A percentile compares a stretch with the other conserved stretches of the same genome.
phyloP scores from a whole-genome alignment of 2,888 invertebrate species.

The Flabesymbios commensalis region DNA sequence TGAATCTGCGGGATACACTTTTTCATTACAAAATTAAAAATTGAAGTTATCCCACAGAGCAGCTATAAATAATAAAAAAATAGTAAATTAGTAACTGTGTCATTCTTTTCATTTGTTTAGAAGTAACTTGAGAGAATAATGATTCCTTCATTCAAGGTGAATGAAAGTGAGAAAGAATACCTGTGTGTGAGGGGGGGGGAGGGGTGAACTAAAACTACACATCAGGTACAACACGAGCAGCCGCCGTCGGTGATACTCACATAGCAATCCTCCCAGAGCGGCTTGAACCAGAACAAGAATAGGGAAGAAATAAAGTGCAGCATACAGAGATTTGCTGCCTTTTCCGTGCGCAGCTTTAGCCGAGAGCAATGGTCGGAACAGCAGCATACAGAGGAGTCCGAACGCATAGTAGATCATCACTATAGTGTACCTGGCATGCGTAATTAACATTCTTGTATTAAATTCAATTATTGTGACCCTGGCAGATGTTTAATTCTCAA shows the following conservation, averaged over 20 bases:
- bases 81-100: not conserved
- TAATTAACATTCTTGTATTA: too few relatives aligned
- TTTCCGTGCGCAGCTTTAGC: slow-evolving; percentile 56
- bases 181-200: too few relatives aligned
- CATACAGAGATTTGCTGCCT: slow-evolving; percentile 75
- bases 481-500: too few relatives aligned
- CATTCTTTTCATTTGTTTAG: not conserved
- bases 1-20: too few relatives aligned
- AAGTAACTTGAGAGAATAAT: not conserved
- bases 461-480: too few relatives aligned
- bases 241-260: slow-evolving; percentile 61
- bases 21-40: too few relatives aligned
- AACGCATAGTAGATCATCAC: slow-evolving; percentile 88
- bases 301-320: slow-evolving; percentile 92
- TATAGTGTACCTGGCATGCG: slow-evolving; percentile 86
- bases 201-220: too few relatives aligned
- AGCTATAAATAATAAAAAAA: not conserved
- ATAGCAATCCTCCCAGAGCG: slow-evolving; percentile 86
- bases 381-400: slow-evolving; percentile 77
- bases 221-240: not conserved
- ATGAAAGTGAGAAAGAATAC: too few relatives aligned
- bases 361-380: slow-evolving; percentile 77
- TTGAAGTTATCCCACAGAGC: not conserved
- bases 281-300: slow-evolving; percentile 84
- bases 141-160: not conserved